Evolutionary conservation across 2,888 invertebrate species (phyloP).

Genomic region (Drosophila mercatorum): DNA sequence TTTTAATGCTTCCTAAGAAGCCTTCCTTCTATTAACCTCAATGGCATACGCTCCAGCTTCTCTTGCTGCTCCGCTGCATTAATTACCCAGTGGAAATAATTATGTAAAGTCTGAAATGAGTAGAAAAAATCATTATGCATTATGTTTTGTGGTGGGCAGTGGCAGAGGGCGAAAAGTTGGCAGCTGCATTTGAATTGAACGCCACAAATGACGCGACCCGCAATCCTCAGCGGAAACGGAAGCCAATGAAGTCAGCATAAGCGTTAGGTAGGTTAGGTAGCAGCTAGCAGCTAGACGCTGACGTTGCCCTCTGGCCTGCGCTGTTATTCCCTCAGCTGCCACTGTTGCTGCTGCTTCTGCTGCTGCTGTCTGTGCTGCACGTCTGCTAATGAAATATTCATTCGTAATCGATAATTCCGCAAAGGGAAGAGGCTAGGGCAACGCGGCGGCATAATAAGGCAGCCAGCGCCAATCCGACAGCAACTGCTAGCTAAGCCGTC

Average conservation of each 20-base stretch:
- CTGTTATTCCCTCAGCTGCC: not conserved
- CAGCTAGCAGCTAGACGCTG: constrained; percentile 11
- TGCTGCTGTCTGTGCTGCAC: constrained; percentile 22
- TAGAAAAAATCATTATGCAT: constrained; percentile 43
- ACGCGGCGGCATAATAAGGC: constrained; percentile 71
- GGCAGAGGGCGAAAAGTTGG: constrained; percentile 32
- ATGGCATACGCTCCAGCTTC: not conserved
- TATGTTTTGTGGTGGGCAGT: constrained; percentile 26
- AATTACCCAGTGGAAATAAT: constrained; percentile 65
- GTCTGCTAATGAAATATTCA: constrained; percentile 76
- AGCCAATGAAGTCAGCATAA: constrained; percentile 52
- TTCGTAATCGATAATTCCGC: constrained; percentile 80
- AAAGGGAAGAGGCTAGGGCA: constrained; percentile 40
- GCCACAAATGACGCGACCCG: constrained; percentile 48
- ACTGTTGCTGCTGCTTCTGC: too few relatives aligned
- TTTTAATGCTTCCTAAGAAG: not conserved
- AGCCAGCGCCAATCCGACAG: constrained; percentile 42
- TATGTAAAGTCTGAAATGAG: constrained; percentile 36
- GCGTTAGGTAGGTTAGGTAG: constrained; percentile 38
- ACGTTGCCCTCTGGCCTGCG: not conserved
- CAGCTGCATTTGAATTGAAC: constrained; percentile 68
- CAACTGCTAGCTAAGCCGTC: constrained; percentile 38
- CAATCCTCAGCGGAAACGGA: constrained; percentile 46
- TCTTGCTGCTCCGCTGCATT: constrained; percentile 41
- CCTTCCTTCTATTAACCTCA: constrained; percentile 28